These are phyloP conservation scores for Amphiprion clarkii DNA, from an alignment of 2,797 vertebrate genomes.

Conservation along the genomic window DNA sequence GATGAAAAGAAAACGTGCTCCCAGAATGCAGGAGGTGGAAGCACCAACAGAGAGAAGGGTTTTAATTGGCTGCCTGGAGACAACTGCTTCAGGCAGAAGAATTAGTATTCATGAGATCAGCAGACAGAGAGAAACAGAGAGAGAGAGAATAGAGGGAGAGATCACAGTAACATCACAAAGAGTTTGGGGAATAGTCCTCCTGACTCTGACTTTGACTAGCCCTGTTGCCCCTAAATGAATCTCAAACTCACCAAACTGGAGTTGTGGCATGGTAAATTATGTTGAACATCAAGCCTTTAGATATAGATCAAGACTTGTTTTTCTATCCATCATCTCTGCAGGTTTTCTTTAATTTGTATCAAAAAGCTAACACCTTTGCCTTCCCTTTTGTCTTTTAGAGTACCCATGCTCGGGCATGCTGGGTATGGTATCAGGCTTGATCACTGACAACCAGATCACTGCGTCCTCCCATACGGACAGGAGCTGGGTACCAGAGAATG, in stretches of 20 bases:
- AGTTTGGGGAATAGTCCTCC: conserved; percentile 56
- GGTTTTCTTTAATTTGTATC: conserved; percentile 32
- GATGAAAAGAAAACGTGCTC: conserved; percentile 72
- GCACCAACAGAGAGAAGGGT: conserved; percentile 70
- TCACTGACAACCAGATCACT: conserved; percentile 95
- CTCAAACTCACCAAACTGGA: conserved; percentile 34
- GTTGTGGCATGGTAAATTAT: conserved; percentile 18
- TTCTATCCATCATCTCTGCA: background rate
- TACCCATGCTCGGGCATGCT: conserved; percentile 98
- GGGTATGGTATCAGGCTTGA: conserved; percentile 97
- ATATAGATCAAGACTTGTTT: conserved; percentile 29
- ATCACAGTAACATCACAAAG: conserved; percentile 70
- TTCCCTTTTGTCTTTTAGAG: conserved; percentile 82
- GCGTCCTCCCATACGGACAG: conserved; percentile 93
- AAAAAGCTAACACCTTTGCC: conserved; percentile 34
- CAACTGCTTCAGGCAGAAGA: conserved; percentile 78
- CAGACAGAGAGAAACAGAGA: conserved; percentile 52
- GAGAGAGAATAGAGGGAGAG: conserved; percentile 52
- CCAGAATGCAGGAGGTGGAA: conserved; percentile 77
- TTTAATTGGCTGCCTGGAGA: conserved; percentile 88
- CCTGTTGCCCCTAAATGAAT: conserved; percentile 30
- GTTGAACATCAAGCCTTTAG: conserved; percentile 31
- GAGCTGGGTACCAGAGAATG: conserved; percentile 95
- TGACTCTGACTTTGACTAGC: conserved; percentile 61
- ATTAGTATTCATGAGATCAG: conserved; percentile 83